phyloP scores from a whole-genome alignment of 2,797 vertebrate genomes.

The Rhinichthys osculus region DNA sequence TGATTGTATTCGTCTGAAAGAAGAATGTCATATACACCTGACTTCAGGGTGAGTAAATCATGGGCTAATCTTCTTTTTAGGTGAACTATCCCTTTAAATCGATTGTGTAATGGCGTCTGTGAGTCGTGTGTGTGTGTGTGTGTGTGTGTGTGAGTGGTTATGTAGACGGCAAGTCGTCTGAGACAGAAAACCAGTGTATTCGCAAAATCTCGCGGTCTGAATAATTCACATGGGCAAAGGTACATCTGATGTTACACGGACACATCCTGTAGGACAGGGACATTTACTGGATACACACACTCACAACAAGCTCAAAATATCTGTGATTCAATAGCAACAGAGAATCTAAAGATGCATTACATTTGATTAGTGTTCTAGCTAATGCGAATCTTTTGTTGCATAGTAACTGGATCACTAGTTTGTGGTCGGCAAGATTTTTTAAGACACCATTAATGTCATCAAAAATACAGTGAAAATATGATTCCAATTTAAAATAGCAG shows the following conservation, averaged over 20 bases:
- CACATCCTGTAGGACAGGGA: not conserved
- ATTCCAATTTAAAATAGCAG: not conserved
- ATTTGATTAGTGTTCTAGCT: not conserved
- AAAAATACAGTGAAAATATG: not conserved
- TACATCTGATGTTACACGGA: slow-evolving; percentile 23
- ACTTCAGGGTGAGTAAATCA: too few species aligned
- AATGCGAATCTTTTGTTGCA: not conserved
- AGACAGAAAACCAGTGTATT: not conserved
- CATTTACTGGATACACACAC: slow-evolving; percentile 10
- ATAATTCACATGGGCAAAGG: slow-evolving; percentile 28
- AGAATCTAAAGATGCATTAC: not conserved
- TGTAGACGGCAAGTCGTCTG: not conserved
- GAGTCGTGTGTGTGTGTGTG: not conserved
- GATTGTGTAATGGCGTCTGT: too few species aligned
- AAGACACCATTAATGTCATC: not conserved
- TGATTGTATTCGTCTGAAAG: too few species aligned
- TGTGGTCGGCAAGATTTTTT: not conserved
- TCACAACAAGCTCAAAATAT: not conserved
- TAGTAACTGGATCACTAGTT: not conserved
- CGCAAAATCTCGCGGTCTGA: not conserved
- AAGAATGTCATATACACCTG: too few species aligned
- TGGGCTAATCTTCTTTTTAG: too few species aligned
- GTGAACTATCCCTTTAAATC: too few species aligned
- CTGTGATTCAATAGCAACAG: not conserved
- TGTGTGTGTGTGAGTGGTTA: not conserved